Evolutionary conservation across 2,113 vertebrate genomes (phyloP).

Genomic region (Indicator maculatus): DNA sequence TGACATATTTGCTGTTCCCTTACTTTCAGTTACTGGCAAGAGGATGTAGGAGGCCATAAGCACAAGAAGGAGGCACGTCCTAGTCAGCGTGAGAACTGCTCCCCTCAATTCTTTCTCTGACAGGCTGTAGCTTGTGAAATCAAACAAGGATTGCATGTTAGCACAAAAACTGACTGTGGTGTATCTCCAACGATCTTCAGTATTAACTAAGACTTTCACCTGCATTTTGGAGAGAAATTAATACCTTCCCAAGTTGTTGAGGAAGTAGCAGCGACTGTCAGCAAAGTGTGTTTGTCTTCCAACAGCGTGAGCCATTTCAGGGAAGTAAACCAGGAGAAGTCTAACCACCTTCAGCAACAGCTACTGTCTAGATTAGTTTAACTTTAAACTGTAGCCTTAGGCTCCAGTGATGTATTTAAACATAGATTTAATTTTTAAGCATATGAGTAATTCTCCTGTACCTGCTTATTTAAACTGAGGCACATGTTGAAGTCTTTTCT

Average conservation of each 20-base stretch:
- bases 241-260: background rate
- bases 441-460: background rate
- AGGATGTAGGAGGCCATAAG: background rate
- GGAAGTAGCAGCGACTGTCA: background rate
- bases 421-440: background rate
- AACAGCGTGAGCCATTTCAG: background rate
- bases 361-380: background rate
- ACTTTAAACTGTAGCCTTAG: background rate
- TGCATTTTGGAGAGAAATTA: background rate
- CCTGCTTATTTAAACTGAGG: background rate
- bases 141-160: background rate
- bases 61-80: background rate
- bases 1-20: background rate
- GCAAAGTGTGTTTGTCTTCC: background rate
- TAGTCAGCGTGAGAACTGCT: background rate
- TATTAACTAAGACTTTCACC: background rate
- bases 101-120: background rate
- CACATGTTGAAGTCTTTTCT: background rate
- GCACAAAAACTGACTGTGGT: background rate
- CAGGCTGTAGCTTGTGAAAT: slow-evolving; percentile 12
- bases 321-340: background rate
- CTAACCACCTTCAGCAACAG: background rate
- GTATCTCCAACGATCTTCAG: background rate
- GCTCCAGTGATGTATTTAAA: background rate
- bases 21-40: background rate